Evolutionary conservation across 2,888 invertebrate genomes (phyloP), one percentile per base, ranked within the genome.

Genomic region (Mesorhabditis belari): DNA sequence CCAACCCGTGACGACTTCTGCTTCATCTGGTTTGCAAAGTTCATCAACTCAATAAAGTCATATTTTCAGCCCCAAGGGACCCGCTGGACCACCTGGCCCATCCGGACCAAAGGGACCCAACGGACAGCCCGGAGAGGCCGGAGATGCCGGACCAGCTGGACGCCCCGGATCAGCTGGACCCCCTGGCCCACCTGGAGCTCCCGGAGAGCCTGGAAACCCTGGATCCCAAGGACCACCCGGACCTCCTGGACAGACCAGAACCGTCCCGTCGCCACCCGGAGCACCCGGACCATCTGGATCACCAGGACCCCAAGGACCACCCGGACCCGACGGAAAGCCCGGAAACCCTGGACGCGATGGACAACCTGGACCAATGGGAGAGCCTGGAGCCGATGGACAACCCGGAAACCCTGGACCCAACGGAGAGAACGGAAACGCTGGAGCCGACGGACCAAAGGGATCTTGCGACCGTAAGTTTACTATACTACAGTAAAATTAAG

Each of bases 141-240:
- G 71, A 66, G 62, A 65, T 55, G 62, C 65, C 52, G 75, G 75
- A 63, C 59, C 63, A 28, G 67, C 64, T 26, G 76, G 76, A 66
- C 62, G 69, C 28, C 66, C 63, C 12, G 76, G 76, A 65, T 62
- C 66, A 56, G 65, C 65, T 26, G 72, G 70, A 66, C 67, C 67
- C 63, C 65, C 67, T 57, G 71, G 72, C 62, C 75, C 73, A 35
- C 71, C 65, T 53, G 77, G 77, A 63, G 65, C 71, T 55, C 70
- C 69, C 53, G 77, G 77, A 55, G 63, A 62, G 21, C 49, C 64
- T 24, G 77, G 74, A 69, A 63, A 66, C 54, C 72, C 73, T 61
- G 77, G 74, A 64, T 69, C 64, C 21, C 70, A 69, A 26, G 76
- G 76, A 58, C 55, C 68, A 5, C 66, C 70, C 49, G 77, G 77